Percentiles rank a stretch among this genome's conserved stretches.
Evolutionary conservation across 2,888 invertebrate species (phyloP).

Genomic region (Sericinus montela): DNA sequence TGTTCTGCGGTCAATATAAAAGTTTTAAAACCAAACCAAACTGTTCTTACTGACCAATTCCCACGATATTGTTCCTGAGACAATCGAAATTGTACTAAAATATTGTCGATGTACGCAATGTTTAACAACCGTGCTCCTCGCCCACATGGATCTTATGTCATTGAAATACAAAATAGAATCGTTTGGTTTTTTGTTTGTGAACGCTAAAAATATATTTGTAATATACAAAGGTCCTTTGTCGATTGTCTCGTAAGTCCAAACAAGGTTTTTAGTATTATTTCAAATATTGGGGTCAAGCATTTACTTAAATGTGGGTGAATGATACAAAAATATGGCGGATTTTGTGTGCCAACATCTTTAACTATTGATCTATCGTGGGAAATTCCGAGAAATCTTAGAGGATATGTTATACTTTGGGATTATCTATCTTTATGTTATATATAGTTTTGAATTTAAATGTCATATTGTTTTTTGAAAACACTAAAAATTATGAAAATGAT

Average conservation of each 20-base stretch:
- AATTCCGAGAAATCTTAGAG: constrained; percentile 6
- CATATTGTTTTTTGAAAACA: no score
- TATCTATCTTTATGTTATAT: no score
- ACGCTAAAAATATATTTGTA: constrained; percentile 28
- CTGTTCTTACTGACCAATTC: constrained; percentile 44
- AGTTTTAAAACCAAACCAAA: constrained; percentile 42
- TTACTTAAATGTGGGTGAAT: constrained; percentile 46
- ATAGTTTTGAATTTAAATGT: no score
- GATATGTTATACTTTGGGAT: no score
- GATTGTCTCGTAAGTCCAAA: constrained; percentile 47
- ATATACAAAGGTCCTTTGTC: constrained; percentile 31
- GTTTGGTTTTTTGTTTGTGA: constrained; percentile 1
- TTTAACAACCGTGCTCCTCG: constrained; percentile 13
- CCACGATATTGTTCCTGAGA: constrained; percentile 57
- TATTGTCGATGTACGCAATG: constrained; percentile 36
- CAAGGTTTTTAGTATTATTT: constrained; percentile 52
- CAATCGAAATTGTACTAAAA: constrained; percentile 58
- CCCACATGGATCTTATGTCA: constrained; percentile 16
- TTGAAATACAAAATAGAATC: constrained; percentile 24
- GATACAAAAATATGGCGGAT: constrained; percentile 41
- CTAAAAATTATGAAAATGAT: no score
- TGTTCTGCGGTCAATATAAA: constrained; percentile 58
- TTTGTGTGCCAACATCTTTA: constrained; percentile 44
- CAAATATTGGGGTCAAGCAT: constrained; percentile 51
- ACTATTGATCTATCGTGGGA: constrained; percentile 25